Conservation (phyloP, 2,113 vertebrate genomes). For the Lucifuga dentata region DNA sequence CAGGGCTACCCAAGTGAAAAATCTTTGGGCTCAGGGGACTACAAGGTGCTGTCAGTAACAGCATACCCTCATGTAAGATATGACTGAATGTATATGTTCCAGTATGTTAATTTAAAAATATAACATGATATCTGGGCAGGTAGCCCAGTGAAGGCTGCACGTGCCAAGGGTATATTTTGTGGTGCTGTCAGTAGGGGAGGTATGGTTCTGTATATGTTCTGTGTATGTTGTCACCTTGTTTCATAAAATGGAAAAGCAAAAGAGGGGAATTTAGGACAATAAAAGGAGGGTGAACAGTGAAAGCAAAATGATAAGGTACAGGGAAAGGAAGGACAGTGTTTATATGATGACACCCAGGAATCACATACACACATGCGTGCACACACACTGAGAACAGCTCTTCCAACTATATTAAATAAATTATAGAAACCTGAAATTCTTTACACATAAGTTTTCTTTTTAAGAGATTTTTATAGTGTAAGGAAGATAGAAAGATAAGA, state of each 20-base stretch:
- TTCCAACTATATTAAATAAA: neutral
- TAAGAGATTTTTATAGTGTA: too few species aligned
- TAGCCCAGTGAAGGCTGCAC: constrained; percentile 21
- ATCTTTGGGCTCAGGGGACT: neutral
- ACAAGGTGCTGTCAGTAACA: neutral
- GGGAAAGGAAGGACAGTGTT: too few species aligned
- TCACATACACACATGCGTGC: neutral
- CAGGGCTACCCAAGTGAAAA: neutral
- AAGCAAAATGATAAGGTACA: too few species aligned
- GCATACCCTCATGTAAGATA: constrained; percentile 2
- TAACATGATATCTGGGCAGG: constrained; percentile 24
- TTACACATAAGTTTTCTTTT: too few species aligned
- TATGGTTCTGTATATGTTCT: constrained; percentile 36
- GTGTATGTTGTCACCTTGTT: constrained; percentile 1
- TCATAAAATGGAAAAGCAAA: too few species aligned
- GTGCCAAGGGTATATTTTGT: constrained; percentile 39
- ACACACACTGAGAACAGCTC: neutral
- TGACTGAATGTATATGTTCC: constrained; percentile 19
- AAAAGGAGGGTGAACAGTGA: too few species aligned
- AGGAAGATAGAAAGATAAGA: too few species aligned
- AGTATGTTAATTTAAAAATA: constrained; percentile 29
- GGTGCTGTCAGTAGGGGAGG: constrained; percentile 25
- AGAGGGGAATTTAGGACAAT: too few species aligned
- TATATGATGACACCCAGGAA: neutral
- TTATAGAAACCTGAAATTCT: neutral